Evolutionary conservation across 2,888 invertebrate genomes (phyloP).

Genomic region (Cataglyphis cursor): DNA sequence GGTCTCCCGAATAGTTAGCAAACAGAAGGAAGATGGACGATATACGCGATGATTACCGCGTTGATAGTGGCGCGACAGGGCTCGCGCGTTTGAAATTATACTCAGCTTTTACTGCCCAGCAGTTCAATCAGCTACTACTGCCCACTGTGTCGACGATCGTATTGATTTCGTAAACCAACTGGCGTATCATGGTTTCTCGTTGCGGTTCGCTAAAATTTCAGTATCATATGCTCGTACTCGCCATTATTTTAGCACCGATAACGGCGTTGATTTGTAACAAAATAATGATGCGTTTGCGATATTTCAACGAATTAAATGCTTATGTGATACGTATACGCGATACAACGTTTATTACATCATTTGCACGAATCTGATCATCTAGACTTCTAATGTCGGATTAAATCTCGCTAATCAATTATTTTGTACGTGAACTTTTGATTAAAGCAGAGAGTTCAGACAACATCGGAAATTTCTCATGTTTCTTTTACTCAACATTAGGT

Average conservation of each 20-base stretch:
- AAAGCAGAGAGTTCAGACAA: not conserved
- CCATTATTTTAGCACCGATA: constrained; percentile 41
- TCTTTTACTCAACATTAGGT: not conserved
- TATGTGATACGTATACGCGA: not conserved
- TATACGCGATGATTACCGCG: constrained; percentile 24
- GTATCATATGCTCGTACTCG: constrained; percentile 45
- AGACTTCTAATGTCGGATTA: constrained; percentile 11
- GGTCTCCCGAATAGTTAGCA: constrained; percentile 7
- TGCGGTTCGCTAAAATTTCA: constrained; percentile 53
- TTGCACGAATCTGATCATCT: constrained; percentile 22
- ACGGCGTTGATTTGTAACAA: constrained; percentile 22
- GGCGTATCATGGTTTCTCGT: constrained; percentile 52
- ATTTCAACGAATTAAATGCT: constrained; percentile 17
- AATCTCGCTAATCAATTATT: constrained; percentile 28
- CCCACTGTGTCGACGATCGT: constrained; percentile 45
- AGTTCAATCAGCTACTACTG: constrained; percentile 42
- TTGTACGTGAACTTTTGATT: not conserved
- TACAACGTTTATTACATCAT: not conserved
- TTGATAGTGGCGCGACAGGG: constrained; percentile 34
- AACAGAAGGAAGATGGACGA: constrained; percentile 47
- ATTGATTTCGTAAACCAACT: constrained; percentile 57
- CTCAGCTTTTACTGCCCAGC: constrained; percentile 44
- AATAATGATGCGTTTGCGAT: constrained; percentile 10
- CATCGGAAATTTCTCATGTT: not conserved
- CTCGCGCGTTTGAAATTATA: constrained; percentile 42